These are phyloP conservation scores for Schizothorax lantsangensis DNA, from an alignment of 2,797 vertebrate species.

Conservation along the genomic window DNA sequence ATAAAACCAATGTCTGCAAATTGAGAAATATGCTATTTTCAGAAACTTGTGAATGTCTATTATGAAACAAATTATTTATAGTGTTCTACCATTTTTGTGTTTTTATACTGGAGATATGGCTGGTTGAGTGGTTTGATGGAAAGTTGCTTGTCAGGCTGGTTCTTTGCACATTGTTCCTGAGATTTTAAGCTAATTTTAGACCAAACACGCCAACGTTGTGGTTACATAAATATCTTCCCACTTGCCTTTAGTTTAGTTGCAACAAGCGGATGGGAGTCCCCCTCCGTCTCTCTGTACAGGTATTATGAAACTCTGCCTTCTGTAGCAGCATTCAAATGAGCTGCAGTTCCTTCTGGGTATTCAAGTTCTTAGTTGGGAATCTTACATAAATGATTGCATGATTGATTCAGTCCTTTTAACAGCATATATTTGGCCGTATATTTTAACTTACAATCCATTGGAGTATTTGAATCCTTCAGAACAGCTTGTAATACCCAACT, in stretches of 20 bases:
- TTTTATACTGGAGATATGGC: slow-evolving; percentile 27
- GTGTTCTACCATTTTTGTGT: slow-evolving; percentile 41
- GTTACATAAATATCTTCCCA: slow-evolving; percentile 60
- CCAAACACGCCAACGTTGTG: slow-evolving; percentile 31
- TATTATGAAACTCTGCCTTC: slow-evolving; percentile 51
- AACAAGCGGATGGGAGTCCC: slow-evolving; percentile 54
- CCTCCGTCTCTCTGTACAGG: slow-evolving; percentile 57
- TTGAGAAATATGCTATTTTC: not conserved
- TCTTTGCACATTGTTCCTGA: slow-evolving; percentile 50
- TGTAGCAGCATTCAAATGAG: slow-evolving; percentile 33
- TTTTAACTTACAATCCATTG: not conserved
- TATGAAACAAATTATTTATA: slow-evolving; percentile 61
- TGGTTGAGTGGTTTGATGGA: not conserved
- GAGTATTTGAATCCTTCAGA: not conserved
- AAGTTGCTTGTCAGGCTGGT: slow-evolving; percentile 28
- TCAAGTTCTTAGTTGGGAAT: slow-evolving; percentile 10
- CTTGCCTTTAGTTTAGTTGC: slow-evolving; percentile 61
- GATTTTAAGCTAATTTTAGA: slow-evolving; percentile 45
- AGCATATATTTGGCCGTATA: not conserved
- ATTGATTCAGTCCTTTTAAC: not conserved
- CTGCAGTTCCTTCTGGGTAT: slow-evolving; percentile 27
- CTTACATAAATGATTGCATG: not conserved
- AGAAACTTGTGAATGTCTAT: slow-evolving; percentile 30
- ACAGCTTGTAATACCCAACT: not conserved
- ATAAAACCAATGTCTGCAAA: not conserved